These are phyloP conservation scores for Calephelis virginiensis DNA, from an alignment of 1,140 invertebrate genomes.

Conservation along the genomic window DNA sequence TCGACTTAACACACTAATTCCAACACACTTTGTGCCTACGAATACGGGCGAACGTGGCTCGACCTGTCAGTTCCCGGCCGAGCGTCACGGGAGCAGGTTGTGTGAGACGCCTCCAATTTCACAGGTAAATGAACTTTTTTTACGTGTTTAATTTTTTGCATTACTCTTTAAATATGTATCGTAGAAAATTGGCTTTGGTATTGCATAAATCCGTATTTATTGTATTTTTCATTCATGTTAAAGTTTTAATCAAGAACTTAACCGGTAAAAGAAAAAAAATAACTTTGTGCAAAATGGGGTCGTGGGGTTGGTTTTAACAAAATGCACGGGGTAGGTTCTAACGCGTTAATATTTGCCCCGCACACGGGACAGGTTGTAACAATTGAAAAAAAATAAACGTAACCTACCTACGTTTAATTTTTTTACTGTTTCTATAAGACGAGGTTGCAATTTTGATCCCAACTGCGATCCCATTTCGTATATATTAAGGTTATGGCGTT, in stretches of 20 bases:
- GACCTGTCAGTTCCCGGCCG: background rate
- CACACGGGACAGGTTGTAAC: too few relatives aligned
- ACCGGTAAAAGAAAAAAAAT: too few relatives aligned
- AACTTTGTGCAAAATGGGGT: background rate
- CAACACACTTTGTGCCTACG: background rate
- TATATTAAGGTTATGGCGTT: too few relatives aligned
- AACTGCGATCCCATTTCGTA: too few relatives aligned
- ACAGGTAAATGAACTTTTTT: too few relatives aligned
- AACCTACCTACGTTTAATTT: too few relatives aligned
- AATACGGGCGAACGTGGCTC: background rate
- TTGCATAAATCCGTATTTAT: background rate
- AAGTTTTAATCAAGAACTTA: too few relatives aligned
- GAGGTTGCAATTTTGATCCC: too few relatives aligned
- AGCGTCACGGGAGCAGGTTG: slow-evolving; percentile 1
- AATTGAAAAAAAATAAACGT: too few relatives aligned
- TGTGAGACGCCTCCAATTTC: too few relatives aligned
- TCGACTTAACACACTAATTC: background rate
- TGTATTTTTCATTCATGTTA: background rate
- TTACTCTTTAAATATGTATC: background rate
- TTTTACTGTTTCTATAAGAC: too few relatives aligned
- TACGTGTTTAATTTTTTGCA: background rate
- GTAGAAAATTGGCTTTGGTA: background rate
- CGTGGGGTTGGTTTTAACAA: background rate
- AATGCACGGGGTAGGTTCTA: background rate
- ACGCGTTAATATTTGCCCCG: background rate